Base-by-base conservation (phyloP, 2,113 vertebrate genomes). In the Anguilla rostrata region DNA sequence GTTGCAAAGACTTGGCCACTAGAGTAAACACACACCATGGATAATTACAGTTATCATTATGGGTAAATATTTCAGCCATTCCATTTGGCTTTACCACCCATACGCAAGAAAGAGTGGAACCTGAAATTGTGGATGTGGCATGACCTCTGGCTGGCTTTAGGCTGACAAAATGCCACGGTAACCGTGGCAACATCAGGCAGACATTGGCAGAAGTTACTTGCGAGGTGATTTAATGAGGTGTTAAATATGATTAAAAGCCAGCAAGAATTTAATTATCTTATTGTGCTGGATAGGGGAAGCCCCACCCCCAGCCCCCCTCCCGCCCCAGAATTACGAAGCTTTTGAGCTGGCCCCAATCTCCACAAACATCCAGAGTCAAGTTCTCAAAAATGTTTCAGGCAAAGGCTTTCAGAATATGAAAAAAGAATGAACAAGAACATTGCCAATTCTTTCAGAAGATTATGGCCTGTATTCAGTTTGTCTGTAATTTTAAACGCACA, bases 131-230 rank as follows among this genome's bases (percentile, higher is more conserved):
- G 60, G 20, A 63, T 63, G 4, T 16, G 14, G 20, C 20, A 18
- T 63, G 20, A 63, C 60, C 60, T 63, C 60, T 63, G 60, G 15
- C 84, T 20, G 56, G 53, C 84, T 60, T 80, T 57, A 78, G 34
- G 78, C 39, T 56, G 34, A 34, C 34, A 34, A 34, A 34, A 34
- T 34, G 53, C 84, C 49, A 80, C 16, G 80, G 80, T 85, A 85
- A 85, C 84, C 46, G 78, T 85, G 84, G 56, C n/a, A 29, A 78
- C 66, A 84, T 43, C n/a, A 40, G 1, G 15, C 29, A 49, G 46
- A 34, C 41, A 39, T 57, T 34, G 12, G 43, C 71, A 63, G n/a
- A 53, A 53, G 78, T 85, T 85, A 63, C 20, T 63, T 63, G 60
- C 60, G 8, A 18, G 60, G 34, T 34, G 3, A 18, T 18, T 63